phyloP scores from a whole-genome alignment of 2,888 invertebrate genomes.

The Drosophila borealis region DNA sequence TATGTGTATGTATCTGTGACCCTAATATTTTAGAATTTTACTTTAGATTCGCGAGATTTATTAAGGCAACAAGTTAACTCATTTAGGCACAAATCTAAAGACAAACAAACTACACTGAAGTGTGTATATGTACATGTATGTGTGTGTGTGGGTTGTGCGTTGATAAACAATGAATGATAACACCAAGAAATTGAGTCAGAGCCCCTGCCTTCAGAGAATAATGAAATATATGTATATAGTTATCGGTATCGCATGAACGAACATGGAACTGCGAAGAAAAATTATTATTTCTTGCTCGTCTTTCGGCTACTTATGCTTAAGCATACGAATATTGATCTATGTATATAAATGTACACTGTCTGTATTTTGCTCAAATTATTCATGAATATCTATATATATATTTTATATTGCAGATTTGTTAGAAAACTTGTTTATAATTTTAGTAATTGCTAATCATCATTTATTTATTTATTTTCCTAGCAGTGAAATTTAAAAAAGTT shows the following conservation, averaged over 20 bases:
- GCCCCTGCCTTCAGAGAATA: conserved; percentile 22
- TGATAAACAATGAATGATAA: conserved; percentile 56
- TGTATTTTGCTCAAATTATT: too few species aligned
- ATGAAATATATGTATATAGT: conserved; percentile 26
- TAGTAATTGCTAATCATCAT: too few species aligned
- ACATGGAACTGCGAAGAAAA: conserved; percentile 14
- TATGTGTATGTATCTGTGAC: conserved; percentile 26
- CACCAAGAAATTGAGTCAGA: conserved; percentile 51
- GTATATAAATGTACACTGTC: too few species aligned
- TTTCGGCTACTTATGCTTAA: too few species aligned
- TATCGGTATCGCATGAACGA: conserved; percentile 27
- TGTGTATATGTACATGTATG: background rate
- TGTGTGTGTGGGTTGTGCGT: conserved; percentile 23
- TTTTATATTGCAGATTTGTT: too few species aligned
- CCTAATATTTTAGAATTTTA: conserved; percentile 42
- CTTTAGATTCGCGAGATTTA: conserved; percentile 38
- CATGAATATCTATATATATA: too few species aligned
- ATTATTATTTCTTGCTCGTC: background rate
- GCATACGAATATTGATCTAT: too few species aligned
- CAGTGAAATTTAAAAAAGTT: too few species aligned
- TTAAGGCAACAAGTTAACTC: conserved; percentile 43
- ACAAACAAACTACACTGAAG: conserved; percentile 21
- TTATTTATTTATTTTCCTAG: too few species aligned
- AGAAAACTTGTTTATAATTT: too few species aligned
- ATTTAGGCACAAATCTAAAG: conserved; percentile 46